Conservation (phyloP, 2,888 invertebrate species). For the Helicoverpa assulta region DNA sequence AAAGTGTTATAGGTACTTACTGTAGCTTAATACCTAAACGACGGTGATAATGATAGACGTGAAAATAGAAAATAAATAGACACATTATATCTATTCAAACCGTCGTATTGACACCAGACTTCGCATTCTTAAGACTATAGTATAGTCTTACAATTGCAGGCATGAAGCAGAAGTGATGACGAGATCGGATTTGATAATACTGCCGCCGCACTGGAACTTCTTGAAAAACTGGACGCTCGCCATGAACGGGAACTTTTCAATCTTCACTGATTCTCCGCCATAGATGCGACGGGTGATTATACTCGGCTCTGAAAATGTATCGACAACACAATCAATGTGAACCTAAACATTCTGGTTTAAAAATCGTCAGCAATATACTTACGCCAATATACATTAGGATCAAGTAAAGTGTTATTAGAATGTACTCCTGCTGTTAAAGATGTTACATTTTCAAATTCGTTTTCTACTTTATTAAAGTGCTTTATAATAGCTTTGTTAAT, state of each 20-base stretch:
- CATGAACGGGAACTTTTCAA: slow-evolving; percentile 80
- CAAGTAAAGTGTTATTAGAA: slow-evolving; percentile 46
- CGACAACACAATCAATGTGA: not conserved
- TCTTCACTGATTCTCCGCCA: slow-evolving; percentile 69
- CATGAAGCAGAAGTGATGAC: slow-evolving; percentile 82
- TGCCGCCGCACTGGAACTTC: slow-evolving; percentile 78
- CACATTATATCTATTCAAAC: too few relatives aligned
- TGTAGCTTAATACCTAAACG: too few relatives aligned
- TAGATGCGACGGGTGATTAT: slow-evolving; percentile 76
- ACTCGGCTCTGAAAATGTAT: slow-evolving; percentile 64
- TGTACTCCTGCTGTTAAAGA: not conserved
- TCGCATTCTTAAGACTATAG: not conserved
- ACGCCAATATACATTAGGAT: slow-evolving; percentile 77
- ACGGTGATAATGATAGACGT: too few relatives aligned
- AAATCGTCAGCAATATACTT: slow-evolving; percentile 44
- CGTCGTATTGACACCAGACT: too few relatives aligned
- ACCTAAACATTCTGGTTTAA: too few relatives aligned
- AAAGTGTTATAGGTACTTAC: not conserved
- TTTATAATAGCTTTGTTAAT: slow-evolving; percentile 64
- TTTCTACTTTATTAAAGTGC: slow-evolving; percentile 44
- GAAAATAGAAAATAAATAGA: too few relatives aligned
- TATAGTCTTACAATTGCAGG: slow-evolving; percentile 76
- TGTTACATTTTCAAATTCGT: slow-evolving; percentile 28
- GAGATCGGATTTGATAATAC: slow-evolving; percentile 80
- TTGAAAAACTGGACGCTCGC: slow-evolving; percentile 79